Conservation (phyloP, 1,140 invertebrate genomes). For the Tyrophagus putrescentiae region DNA sequence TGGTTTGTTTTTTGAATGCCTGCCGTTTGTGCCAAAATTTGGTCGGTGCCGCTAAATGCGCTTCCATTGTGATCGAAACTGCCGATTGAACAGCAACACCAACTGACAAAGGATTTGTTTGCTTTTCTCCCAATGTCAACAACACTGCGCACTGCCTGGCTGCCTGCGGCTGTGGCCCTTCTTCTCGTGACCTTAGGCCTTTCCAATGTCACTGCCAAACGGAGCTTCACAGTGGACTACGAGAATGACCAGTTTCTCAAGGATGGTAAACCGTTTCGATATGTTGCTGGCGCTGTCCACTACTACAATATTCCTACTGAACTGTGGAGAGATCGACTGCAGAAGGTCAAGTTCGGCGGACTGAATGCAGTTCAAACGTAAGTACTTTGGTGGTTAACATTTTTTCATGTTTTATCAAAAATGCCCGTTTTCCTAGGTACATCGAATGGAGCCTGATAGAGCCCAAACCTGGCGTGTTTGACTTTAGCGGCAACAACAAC, state of each 20-base stretch:
- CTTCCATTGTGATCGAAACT: no score
- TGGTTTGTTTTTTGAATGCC: no score
- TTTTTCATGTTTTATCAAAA: constrained; percentile 27
- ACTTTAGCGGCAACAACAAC: constrained; percentile 54
- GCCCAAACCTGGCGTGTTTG: constrained; percentile 47
- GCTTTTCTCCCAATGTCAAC: no score
- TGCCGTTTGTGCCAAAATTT: no score
- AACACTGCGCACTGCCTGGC: no score
- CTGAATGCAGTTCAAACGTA: constrained; percentile 70
- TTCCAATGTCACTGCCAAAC: no score
- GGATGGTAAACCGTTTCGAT: constrained; percentile 61
- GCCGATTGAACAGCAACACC: no score
- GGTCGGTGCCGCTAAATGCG: no score
- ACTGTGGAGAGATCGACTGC: constrained; percentile 67
- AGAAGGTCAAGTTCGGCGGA: constrained; percentile 66
- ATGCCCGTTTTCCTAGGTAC: constrained; percentile 37
- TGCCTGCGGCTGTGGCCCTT: no score
- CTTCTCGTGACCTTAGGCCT: no score
- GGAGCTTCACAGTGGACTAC: constrained; percentile 36
- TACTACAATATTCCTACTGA: constrained; percentile 67
- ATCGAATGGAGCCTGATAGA: constrained; percentile 87
- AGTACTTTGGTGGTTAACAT: not conserved
- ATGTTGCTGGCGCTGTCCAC: constrained; percentile 74
- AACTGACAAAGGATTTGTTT: no score
- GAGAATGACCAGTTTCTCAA: constrained; percentile 42